phyloP scores from a whole-genome alignment of 2,797 vertebrate species.

The Rhabdomys pumilio region DNA sequence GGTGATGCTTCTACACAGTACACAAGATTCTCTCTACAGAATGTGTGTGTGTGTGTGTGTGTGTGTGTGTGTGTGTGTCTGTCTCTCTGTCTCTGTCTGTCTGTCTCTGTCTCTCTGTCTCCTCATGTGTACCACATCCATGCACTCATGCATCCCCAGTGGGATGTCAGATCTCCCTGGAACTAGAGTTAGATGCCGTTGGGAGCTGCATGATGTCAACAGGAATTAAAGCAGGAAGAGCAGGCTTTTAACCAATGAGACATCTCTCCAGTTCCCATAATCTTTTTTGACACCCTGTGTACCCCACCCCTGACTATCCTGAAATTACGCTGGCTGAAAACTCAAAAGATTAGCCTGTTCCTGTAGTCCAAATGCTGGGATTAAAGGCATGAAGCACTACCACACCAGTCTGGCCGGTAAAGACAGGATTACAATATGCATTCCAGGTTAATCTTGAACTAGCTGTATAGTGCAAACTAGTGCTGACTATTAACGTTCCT shows the following conservation, averaged over 20 bases:
- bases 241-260: not conserved
- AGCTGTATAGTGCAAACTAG: not conserved
- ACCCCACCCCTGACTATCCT: not conserved
- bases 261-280: not conserved
- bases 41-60: accelerated
- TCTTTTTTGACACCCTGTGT: not conserved
- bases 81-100: too few relatives aligned
- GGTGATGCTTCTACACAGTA: not conserved
- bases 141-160: not conserved
- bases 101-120: too few relatives aligned
- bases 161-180: not conserved
- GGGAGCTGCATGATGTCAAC: not conserved
- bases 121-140: not conserved
- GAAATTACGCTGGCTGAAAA: not conserved
- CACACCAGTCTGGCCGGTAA: not conserved
- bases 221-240: not conserved
- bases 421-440: not conserved
- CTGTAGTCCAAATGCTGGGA: not conserved
- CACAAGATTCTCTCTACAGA: not conserved
- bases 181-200: not conserved
- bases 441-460: not conserved
- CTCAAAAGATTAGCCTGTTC: not conserved
- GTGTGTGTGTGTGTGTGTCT: too few relatives aligned
- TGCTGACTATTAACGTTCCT: not conserved
- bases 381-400: not conserved